These are phyloP conservation scores for Promerops cafer DNA, from an alignment of 2,113 vertebrate genomes.

Conservation along the genomic window DNA sequence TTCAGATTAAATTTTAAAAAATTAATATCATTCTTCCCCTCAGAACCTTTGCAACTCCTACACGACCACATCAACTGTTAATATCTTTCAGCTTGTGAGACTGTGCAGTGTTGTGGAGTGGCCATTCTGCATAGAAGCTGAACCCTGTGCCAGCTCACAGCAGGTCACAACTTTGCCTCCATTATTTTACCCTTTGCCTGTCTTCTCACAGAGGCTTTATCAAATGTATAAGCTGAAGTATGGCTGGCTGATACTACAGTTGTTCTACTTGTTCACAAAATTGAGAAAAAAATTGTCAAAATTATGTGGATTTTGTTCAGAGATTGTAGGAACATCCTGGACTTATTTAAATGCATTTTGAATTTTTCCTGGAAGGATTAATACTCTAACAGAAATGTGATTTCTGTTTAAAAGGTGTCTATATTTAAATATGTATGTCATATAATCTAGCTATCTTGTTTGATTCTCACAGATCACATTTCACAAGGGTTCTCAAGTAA, in stretches of 20 bases:
- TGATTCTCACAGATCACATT: neutral
- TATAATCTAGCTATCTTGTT: neutral
- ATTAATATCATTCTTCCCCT: neutral
- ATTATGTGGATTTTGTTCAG: neutral
- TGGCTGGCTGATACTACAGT: neutral
- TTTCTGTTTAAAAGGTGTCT: neutral
- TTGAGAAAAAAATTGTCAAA: fast-evolving
- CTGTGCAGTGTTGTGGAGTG: neutral
- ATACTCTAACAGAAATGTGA: neutral
- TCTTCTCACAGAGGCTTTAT: neutral
- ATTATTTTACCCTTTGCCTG: neutral
- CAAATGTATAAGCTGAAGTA: neutral
- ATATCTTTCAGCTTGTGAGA: neutral
- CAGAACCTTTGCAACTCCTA: neutral
- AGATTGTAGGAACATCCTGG: neutral
- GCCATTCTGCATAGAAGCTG: neutral
- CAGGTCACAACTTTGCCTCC: neutral
- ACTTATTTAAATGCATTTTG: neutral
- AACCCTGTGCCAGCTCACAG: neutral
- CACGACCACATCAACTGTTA: neutral
- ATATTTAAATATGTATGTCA: neutral
- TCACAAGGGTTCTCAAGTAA: neutral
- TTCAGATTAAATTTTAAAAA: neutral
- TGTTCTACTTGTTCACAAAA: neutral
- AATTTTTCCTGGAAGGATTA: neutral